Percentiles rank a stretch among this genome's conserved stretches.
Conservation (phyloP, 2,797 vertebrate species). For the Strix occidentalis region DNA sequence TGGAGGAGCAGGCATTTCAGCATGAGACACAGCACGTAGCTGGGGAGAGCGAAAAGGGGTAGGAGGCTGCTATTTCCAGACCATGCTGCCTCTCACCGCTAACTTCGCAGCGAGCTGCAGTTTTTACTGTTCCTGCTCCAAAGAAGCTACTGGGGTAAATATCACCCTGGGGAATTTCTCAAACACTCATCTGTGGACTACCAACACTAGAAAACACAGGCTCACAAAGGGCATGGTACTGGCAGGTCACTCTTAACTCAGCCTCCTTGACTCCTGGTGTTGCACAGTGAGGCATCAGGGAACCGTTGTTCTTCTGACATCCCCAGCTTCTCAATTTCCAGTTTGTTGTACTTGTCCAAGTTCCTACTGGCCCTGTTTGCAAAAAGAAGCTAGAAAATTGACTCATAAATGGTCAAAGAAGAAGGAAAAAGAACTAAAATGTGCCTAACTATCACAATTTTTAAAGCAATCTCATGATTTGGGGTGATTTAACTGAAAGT, state of each 20-base stretch:
- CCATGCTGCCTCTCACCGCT: not conserved
- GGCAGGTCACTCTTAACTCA: not conserved
- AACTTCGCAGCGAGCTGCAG: not conserved
- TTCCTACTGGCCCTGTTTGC: not conserved
- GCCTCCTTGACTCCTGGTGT: not conserved
- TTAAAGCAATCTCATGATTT: not conserved
- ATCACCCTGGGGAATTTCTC: conserved; percentile 17
- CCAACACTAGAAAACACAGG: not conserved
- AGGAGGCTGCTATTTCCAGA: conserved; percentile 65
- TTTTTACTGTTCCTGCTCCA: conserved; percentile 28
- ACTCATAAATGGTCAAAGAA: not conserved
- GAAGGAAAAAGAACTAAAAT: not conserved
- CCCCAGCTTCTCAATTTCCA: not conserved
- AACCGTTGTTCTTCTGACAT: not conserved
- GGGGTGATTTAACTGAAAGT: not conserved
- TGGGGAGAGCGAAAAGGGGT: conserved; percentile 59
- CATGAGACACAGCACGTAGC: conserved; percentile 58
- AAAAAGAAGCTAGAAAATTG: not conserved
- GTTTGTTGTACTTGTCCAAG: not conserved
- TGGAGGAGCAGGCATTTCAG: conserved; percentile 52
- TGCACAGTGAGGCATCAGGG: not conserved
- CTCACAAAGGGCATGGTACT: not conserved
- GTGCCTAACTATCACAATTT: not conserved
- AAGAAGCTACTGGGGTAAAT: conserved; percentile 33
- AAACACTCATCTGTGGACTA: not conserved